These are phyloP conservation scores for Muntiacus muntjak DNA, from an alignment of 2,113 vertebrate genomes.

Conservation along the genomic window DNA sequence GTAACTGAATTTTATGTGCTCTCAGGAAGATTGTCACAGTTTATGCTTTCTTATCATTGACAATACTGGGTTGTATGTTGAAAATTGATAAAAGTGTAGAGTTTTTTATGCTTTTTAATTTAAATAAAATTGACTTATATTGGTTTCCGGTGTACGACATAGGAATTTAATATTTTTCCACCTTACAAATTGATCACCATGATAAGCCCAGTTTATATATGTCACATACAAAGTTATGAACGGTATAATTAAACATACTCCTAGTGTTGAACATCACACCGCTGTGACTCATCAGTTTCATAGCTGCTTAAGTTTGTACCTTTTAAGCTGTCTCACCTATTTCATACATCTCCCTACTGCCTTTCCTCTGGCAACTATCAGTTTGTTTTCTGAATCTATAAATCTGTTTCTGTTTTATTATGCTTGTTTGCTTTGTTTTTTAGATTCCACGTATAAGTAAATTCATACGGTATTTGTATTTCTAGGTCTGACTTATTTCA, in stretches of 20 bases:
- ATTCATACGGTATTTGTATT: not conserved
- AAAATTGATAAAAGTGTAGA: not conserved
- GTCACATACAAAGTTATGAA: not conserved
- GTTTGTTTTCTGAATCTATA: not conserved
- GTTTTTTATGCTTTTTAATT: not conserved
- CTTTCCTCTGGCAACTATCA: not conserved
- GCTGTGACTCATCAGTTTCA: not conserved
- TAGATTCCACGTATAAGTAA: not conserved
- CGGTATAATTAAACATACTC: not conserved
- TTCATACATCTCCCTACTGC: not conserved
- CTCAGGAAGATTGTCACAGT: not conserved
- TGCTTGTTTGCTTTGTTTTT: not conserved
- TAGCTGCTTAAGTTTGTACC: not conserved
- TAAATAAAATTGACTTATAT: not conserved
- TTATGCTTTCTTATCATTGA: not conserved
- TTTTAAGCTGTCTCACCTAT: not conserved
- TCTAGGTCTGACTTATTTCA: not conserved
- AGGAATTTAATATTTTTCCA: not conserved
- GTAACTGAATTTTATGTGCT: slow-evolving; percentile 22
- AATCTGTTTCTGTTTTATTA: not conserved
- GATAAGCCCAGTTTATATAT: not conserved
- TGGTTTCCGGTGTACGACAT: not conserved
- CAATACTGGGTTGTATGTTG: not conserved
- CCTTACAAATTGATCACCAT: not conserved
- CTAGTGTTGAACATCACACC: not conserved